These are phyloP conservation scores for Platanista minor DNA, from an alignment of 2,113 vertebrate genomes.

Conservation along the genomic window DNA sequence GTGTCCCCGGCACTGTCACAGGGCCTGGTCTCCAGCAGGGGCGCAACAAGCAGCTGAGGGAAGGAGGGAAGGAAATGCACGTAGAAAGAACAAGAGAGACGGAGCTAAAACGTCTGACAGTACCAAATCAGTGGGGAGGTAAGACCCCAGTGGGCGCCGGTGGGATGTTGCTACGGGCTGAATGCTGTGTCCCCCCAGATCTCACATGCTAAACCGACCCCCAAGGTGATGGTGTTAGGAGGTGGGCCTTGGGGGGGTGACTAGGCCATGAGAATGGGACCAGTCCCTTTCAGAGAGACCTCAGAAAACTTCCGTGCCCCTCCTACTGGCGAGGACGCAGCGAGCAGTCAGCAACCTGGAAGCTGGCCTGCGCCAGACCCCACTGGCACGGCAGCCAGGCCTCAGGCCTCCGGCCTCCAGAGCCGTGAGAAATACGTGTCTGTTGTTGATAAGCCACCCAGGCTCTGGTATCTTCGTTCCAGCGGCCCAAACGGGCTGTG, in stretches of 20 bases:
- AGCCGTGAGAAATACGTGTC: background rate
- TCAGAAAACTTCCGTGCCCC: background rate
- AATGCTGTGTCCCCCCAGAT: background rate
- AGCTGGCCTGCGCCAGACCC: background rate
- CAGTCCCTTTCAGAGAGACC: background rate
- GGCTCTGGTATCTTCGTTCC: no score
- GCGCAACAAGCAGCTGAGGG: no score
- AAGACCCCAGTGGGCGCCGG: background rate
- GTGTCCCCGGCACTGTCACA: background rate
- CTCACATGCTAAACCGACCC: no score
- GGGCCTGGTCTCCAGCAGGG: background rate
- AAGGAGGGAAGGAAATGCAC: background rate
- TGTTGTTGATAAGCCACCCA: background rate
- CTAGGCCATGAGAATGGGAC: no score
- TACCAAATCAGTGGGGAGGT: accelerated
- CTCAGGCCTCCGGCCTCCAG: background rate
- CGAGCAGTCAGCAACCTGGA: background rate
- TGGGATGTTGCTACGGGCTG: background rate
- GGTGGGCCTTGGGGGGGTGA: no score
- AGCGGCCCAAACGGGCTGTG: background rate
- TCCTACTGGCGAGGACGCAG: background rate
- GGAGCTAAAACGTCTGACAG: background rate
- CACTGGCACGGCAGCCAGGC: accelerated
- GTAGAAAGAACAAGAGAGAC: no score
- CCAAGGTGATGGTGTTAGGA: no score